Percentiles rank a stretch among this genome's conserved stretches.
phyloP scores from a whole-genome alignment of 2,797 vertebrate species.

The Sebastiscus albofasciatus region DNA sequence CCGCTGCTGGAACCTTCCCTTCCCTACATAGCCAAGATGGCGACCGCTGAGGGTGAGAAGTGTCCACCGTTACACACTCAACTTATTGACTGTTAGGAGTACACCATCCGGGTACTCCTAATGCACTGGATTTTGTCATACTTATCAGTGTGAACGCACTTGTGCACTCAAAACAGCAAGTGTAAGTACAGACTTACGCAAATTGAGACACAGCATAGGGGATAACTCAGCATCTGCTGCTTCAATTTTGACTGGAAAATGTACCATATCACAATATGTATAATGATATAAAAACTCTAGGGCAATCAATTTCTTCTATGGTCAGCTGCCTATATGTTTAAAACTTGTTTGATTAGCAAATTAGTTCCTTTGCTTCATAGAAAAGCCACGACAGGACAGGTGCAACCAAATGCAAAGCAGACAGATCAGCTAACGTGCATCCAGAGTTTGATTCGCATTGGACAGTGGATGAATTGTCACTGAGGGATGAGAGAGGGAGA shows the following conservation, averaged over 20 bases:
- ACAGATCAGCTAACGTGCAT: conserved; percentile 2
- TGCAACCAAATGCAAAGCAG: neutral
- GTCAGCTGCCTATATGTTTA: neutral
- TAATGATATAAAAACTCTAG: neutral
- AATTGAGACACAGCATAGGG: neutral
- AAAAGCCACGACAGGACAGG: neutral
- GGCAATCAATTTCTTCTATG: neutral
- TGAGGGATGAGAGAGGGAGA: conserved; percentile 7
- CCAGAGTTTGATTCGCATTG: neutral
- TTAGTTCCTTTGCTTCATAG: neutral
- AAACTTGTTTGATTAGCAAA: neutral
- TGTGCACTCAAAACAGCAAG: no score
- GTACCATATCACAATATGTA: neutral
- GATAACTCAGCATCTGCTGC: neutral
- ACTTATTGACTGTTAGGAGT: no score
- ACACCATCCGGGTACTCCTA: no score
- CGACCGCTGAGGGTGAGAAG: no score
- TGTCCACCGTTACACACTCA: no score
- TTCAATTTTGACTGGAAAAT: neutral
- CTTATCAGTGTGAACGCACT: no score
- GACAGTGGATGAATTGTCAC: neutral
- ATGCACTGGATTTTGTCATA: no score
- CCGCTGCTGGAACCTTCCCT: no score
- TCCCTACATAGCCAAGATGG: no score
- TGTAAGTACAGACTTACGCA: no score